Conservation (phyloP, 2,888 invertebrate genomes). For the Calephelis perditalis region DNA sequence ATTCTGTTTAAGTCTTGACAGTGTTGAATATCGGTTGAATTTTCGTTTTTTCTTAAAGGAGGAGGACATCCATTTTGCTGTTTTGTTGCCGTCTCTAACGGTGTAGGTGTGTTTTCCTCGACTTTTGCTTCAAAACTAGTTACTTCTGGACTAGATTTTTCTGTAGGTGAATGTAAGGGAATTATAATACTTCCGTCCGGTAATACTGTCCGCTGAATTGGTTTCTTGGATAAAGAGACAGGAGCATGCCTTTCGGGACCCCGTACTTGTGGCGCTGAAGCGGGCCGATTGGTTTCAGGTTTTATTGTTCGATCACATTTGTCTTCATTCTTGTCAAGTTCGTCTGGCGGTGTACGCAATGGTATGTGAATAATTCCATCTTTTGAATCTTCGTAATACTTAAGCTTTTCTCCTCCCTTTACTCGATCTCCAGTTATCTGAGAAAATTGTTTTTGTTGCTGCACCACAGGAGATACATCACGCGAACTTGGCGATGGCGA, state of each 20-base stretch:
- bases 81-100: constrained; percentile 5
- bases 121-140: not conserved
- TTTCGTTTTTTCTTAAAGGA: constrained; percentile 8
- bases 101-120: constrained; percentile 4
- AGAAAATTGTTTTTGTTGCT: constrained; percentile 41
- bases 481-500: constrained; percentile 58
- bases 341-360: constrained; percentile 85
- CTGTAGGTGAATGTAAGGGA: constrained; percentile 71
- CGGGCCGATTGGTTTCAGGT: constrained; percentile 35
- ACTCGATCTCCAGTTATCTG: constrained; percentile 43
- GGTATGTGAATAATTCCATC: constrained; percentile 85
- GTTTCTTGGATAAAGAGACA: constrained; percentile 45
- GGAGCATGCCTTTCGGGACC: constrained; percentile 35
- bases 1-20: not conserved
- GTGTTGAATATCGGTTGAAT: not conserved
- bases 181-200: constrained; percentile 79
- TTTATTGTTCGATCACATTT: constrained; percentile 29
- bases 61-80: constrained; percentile 19
- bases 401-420: constrained; percentile 49
- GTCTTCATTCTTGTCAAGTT: constrained; percentile 56
- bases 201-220: constrained; percentile 55
- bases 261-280: constrained; percentile 41
- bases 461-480: constrained; percentile 51
- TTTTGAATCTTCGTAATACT: constrained; percentile 81
- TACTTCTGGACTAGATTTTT: constrained; percentile 34